Evolutionary conservation across 2,113 vertebrate genomes (phyloP).

Genomic region (Pungitius pungitius): DNA sequence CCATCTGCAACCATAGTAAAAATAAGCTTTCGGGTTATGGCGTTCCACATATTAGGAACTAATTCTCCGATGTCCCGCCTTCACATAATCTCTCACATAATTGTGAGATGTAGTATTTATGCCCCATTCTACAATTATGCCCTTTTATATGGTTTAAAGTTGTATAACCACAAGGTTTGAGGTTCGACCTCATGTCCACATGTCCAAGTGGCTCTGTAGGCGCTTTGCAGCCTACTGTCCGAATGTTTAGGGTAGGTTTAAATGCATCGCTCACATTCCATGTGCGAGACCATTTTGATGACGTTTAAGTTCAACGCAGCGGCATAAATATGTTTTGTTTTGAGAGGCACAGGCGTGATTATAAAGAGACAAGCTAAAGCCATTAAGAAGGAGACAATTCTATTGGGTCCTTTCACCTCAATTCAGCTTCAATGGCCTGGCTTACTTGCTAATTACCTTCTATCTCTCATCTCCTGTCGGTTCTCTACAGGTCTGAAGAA

Average conservation of each 20-base stretch:
- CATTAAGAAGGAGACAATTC: conserved; percentile 40
- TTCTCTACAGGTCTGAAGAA: conserved; percentile 2
- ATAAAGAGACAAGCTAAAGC: conserved; percentile 37
- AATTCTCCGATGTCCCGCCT: background rate
- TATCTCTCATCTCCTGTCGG: background rate
- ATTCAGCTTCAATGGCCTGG: conserved; percentile 42
- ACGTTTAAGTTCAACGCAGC: background rate
- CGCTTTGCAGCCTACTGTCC: background rate
- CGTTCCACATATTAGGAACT: background rate
- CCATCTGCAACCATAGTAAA: background rate
- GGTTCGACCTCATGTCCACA: background rate
- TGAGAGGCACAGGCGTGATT: conserved; percentile 19
- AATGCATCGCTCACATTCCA: background rate
- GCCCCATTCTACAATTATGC: background rate
- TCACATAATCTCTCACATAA: background rate
- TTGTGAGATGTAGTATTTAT: background rate
- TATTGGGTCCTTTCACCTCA: conserved; percentile 35
- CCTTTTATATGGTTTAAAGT: background rate
- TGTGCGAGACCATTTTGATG: background rate
- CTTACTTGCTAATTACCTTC: conserved; percentile 35
- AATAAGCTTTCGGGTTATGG: background rate
- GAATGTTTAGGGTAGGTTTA: background rate
- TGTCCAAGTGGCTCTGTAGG: background rate
- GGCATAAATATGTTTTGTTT: background rate
- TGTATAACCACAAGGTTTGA: conserved; percentile 1